Evolutionary conservation across 1,140 invertebrate species (phyloP).

Genomic region (Heliconius melpomene): DNA sequence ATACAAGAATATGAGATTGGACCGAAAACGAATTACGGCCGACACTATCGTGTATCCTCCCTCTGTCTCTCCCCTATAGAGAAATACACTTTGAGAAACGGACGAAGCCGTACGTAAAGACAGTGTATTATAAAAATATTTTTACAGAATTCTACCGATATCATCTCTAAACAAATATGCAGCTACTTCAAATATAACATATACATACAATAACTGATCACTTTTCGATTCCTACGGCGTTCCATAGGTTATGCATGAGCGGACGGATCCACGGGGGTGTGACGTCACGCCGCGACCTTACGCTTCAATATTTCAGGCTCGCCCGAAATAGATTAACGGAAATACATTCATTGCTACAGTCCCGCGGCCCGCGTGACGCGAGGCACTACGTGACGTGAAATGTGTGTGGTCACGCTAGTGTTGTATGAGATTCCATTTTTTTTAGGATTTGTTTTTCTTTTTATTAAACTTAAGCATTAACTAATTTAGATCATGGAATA

Average conservation of each 20-base stretch:
- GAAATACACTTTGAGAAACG: no score
- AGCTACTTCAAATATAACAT: not conserved
- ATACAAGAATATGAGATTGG: no score
- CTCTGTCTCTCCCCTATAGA: no score
- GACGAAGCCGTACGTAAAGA: no score
- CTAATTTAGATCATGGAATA: no score
- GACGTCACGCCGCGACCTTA: constrained; percentile 34
- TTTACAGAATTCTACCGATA: not conserved
- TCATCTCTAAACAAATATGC: not conserved
- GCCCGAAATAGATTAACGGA: constrained; percentile 28
- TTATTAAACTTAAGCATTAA: no score
- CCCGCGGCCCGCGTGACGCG: constrained; percentile 6
- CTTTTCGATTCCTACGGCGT: constrained; percentile 11
- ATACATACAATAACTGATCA: not conserved
- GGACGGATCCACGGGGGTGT: not conserved
- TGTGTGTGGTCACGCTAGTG: not conserved
- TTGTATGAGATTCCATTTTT: not conserved
- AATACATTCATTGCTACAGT: constrained; percentile 17
- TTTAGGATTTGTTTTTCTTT: no score
- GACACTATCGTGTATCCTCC: no score
- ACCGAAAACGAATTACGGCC: no score
- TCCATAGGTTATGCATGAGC: constrained; percentile 21
- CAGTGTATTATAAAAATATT: not conserved
- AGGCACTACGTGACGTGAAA: constrained; percentile 14
- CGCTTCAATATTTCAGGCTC: constrained; percentile 18